Base-by-base conservation (phyloP, 1,140 invertebrate species). In the Caerostris extrusa region DNA sequence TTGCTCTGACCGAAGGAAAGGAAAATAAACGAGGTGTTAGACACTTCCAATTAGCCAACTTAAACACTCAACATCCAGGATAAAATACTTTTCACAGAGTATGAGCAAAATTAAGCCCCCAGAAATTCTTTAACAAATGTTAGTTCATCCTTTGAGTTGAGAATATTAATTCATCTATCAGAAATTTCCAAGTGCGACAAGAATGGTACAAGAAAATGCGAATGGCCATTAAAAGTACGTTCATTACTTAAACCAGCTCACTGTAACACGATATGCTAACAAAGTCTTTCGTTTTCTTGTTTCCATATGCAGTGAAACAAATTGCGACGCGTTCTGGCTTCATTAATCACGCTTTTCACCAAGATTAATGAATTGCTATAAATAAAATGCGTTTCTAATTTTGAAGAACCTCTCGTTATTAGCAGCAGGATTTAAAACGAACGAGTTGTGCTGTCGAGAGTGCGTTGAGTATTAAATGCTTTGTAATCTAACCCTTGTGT, bases 161-260 rank as follows among this genome's bases (percentile, higher is more conserved):
- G 69, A 77, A 77, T 77, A 77, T 77, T 77, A 77, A 77, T 77
- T 77, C 69, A 77, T 77, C 19, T 34, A 77, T 53, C 69, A 50
- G 69, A 77, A 34, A 12, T 34, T 77, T 34, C 7, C 61, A 12
- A 67, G 12, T 3, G 69, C 34, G 34, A 50, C 4, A 77, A 77
- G 34, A 12, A 50, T 77, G 5, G 34, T 77, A 4, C 5, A 34
- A 34, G 69, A 77, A 77, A 50, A 77, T 34, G 34, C 34, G 34
- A 77, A 50, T 34, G 12, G 12, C 69, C 69, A 77, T 77, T 77
- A 77, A 77, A 77, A 77, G 69, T 34, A 77, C 34, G 53, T 77
- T 77, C 69, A 77, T 77, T 77, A 77, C 12, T 77, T 53, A 77
- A 77, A 77, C 34, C 19, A 77, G 69, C 34, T 77, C 7, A 77